phyloP scores from a whole-genome alignment of 2,797 vertebrate species.

The Sebastes trivittatus region DNA sequence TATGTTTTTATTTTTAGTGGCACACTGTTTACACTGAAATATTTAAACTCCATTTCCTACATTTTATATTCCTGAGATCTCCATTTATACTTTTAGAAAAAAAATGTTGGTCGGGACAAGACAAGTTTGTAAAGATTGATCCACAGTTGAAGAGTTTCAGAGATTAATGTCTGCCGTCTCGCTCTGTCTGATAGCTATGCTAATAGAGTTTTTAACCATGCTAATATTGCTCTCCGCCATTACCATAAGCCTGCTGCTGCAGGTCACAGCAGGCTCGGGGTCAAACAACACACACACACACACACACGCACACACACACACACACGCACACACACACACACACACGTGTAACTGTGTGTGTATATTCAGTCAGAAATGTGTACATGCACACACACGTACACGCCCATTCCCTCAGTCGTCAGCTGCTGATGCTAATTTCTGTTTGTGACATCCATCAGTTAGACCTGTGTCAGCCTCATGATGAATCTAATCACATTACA shows the following conservation, averaged over 20 bases:
- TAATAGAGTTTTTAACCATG: conserved; percentile 60
- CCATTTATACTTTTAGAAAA: not conserved
- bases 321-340: too few species aligned
- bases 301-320: rapidly evolving
- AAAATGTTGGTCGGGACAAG: not conserved
- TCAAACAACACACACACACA: conserved; percentile 13
- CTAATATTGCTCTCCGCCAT: conserved; percentile 52
- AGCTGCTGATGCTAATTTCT: conserved; percentile 63
- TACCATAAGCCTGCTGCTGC: conserved; percentile 61
- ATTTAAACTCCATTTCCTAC: not conserved
- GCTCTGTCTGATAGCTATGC: conserved; percentile 57
- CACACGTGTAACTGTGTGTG: not conserved
- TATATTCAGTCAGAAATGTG: not conserved
- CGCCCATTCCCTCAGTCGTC: conserved; percentile 26
- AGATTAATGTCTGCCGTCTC: not conserved
- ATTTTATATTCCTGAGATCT: not conserved
- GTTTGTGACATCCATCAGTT: conserved; percentile 34
- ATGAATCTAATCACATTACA: conserved; percentile 44
- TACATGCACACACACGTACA: not conserved
- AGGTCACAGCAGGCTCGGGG: conserved; percentile 17
- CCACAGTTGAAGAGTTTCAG: not conserved
- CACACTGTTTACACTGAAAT: not conserved
- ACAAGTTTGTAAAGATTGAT: not conserved
- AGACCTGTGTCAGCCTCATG: conserved; percentile 26
- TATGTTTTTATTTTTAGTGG: not conserved